phyloP scores from a whole-genome alignment of 2,113 vertebrate species.

The Petaurus breviceps region DNA sequence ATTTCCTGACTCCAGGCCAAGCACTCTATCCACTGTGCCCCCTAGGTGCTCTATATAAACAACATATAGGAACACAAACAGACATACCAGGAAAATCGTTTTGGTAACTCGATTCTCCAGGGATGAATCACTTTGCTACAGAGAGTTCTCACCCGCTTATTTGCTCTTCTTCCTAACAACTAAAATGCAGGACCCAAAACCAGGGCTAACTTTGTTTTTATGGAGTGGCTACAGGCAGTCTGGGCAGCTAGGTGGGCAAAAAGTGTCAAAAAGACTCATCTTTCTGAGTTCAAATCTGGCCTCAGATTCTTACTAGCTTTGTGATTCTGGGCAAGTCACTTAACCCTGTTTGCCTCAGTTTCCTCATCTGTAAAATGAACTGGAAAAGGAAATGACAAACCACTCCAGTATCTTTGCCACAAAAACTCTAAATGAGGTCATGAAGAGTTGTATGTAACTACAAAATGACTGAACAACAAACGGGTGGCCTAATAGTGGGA shows the following conservation, averaged over 20 bases:
- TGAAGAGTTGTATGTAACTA: not conserved
- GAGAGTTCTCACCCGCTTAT: not conserved
- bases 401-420: not conserved
- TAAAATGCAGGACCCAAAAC: not conserved
- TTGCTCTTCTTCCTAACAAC: not conserved
- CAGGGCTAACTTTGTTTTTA: not conserved
- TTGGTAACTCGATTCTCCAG: no score
- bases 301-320: no score
- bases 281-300: no score
- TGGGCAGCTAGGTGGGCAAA: not conserved
- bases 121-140: not conserved
- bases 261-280: no score
- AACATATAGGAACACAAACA: not conserved
- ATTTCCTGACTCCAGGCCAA: no score
- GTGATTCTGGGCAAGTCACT: no score
- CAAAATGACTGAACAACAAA: not conserved
- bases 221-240: not conserved
- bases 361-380: no score
- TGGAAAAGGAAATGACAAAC: not conserved
- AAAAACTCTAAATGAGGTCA: not conserved
- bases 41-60: not conserved
- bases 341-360: no score
- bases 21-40: no score
- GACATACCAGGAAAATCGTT: not conserved
- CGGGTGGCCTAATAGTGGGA: not conserved